Conservation (phyloP, 2,113 vertebrate genomes). For the Myiopsitta monachus region DNA sequence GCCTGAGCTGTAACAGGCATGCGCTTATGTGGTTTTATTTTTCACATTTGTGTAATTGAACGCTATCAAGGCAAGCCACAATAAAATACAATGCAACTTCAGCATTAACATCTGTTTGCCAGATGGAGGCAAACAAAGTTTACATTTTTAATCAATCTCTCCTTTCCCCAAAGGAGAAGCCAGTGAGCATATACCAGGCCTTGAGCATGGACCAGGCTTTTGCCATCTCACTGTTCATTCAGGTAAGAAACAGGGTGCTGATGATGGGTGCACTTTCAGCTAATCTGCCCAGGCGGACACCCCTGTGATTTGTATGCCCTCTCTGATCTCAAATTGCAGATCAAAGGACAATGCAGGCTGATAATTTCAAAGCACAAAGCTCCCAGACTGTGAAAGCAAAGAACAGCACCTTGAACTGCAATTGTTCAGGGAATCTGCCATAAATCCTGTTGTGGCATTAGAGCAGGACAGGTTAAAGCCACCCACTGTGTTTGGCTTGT, state of each 20-base stretch:
- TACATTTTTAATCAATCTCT: not conserved
- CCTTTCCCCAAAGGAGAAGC: not conserved
- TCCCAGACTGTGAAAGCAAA: not conserved
- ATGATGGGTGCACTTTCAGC: not conserved
- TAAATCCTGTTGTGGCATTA: conserved; percentile 9
- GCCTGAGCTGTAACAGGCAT: not conserved
- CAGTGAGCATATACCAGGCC: no score
- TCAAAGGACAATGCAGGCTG: conserved; percentile 4
- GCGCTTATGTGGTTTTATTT: conserved; percentile 18
- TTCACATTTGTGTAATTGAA: conserved; percentile 16
- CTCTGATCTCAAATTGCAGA: not conserved
- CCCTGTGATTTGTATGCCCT: not conserved
- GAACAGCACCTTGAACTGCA: conserved; percentile 10
- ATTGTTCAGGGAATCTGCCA: not conserved
- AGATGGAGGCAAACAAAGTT: not conserved
- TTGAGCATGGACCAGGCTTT: not conserved
- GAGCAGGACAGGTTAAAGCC: not conserved
- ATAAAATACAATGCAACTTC: not conserved
- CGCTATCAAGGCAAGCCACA: not conserved
- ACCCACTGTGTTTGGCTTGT: not conserved
- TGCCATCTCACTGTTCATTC: not conserved
- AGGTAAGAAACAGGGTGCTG: not conserved
- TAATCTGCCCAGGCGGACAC: not conserved
- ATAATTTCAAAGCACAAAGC: not conserved
- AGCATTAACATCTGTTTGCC: conserved; percentile 36